Percentiles rank a stretch among this genome's conserved stretches.
Conservation (phyloP, 2,888 invertebrate species). For the Xestobium rufovillosum region DNA sequence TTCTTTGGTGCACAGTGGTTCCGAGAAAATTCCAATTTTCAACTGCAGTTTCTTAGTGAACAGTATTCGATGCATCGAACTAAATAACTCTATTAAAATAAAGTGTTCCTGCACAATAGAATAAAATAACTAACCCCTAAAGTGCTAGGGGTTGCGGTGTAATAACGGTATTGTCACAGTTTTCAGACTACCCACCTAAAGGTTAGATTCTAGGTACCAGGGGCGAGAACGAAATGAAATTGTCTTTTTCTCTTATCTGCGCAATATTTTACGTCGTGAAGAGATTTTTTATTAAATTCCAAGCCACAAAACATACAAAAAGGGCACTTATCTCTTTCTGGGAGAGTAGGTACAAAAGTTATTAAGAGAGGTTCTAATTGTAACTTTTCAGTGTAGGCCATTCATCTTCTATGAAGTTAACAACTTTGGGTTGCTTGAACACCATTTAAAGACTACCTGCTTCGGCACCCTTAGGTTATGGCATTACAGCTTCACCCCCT, state of each 20-base stretch:
- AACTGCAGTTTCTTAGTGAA: too few species aligned
- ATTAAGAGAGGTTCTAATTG: constrained; percentile 39
- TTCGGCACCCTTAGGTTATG: constrained; percentile 27
- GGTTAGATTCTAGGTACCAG: too few species aligned
- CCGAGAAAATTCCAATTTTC: too few species aligned
- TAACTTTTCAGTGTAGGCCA: constrained; percentile 38
- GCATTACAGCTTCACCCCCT: constrained; percentile 22
- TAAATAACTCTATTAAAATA: too few species aligned
- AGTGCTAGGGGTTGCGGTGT: too few species aligned
- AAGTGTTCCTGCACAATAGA: too few species aligned
- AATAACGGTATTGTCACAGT: too few species aligned
- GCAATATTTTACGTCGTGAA: background rate
- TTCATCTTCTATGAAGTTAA: constrained; percentile 41
- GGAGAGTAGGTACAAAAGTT: constrained; percentile 35
- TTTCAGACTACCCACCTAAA: too few species aligned
- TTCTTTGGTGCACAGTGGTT: too few species aligned
- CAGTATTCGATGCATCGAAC: too few species aligned
- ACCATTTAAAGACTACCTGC: constrained; percentile 43
- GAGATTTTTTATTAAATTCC: constrained; percentile 23
- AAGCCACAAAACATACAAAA: constrained; percentile 28
- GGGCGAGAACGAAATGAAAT: background rate
- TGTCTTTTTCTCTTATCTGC: constrained; percentile 1
- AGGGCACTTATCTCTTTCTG: constrained; percentile 37
- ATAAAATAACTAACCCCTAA: too few species aligned
- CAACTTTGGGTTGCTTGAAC: constrained; percentile 33